Conservation (phyloP, 2,797 vertebrate species). For the Chrosomus eos region DNA sequence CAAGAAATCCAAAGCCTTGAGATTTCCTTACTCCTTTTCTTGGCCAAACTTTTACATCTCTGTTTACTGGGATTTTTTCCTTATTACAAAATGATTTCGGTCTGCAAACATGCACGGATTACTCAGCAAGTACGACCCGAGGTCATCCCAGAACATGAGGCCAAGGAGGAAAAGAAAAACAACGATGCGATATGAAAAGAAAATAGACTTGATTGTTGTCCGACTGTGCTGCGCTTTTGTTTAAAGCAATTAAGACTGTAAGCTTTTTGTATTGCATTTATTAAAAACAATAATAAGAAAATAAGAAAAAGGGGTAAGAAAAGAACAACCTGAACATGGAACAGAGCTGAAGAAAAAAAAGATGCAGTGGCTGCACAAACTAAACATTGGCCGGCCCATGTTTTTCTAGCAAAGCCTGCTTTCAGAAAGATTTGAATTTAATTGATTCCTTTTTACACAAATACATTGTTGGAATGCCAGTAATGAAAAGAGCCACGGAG, state of each 20-base stretch:
- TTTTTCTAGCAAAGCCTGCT: slow-evolving; percentile 77
- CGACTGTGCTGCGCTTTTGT: slow-evolving; percentile 46
- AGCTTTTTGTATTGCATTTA: slow-evolving; percentile 40
- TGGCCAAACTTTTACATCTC: slow-evolving; percentile 50
- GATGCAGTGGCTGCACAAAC: slow-evolving; percentile 64
- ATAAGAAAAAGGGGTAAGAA: not conserved
- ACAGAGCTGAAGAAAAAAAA: not conserved
- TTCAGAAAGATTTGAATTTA: slow-evolving; percentile 77
- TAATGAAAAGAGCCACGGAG: slow-evolving; percentile 76
- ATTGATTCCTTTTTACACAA: slow-evolving; percentile 86
- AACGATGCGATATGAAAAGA: slow-evolving; percentile 61
- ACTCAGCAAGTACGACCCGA: slow-evolving; percentile 37
- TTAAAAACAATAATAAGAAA: slow-evolving; percentile 15
- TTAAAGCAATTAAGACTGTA: slow-evolving; percentile 62
- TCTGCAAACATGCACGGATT: slow-evolving; percentile 57
- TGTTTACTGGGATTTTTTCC: slow-evolving; percentile 54
- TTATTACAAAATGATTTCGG: slow-evolving; percentile 59
- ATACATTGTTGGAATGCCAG: slow-evolving; percentile 77
- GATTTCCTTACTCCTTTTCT: slow-evolving; percentile 48
- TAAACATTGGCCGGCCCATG: slow-evolving; percentile 59
- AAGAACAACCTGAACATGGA: slow-evolving; percentile 15
- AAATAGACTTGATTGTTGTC: slow-evolving; percentile 41
- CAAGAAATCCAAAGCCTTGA: slow-evolving; percentile 27
- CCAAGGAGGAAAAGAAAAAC: slow-evolving; percentile 48
- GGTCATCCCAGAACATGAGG: slow-evolving; percentile 21